These are phyloP conservation scores for Aurelia sp. DNA, from an alignment of 30 jellyfish, hydroid and myxozoan species.

Conservation along the genomic window DNA sequence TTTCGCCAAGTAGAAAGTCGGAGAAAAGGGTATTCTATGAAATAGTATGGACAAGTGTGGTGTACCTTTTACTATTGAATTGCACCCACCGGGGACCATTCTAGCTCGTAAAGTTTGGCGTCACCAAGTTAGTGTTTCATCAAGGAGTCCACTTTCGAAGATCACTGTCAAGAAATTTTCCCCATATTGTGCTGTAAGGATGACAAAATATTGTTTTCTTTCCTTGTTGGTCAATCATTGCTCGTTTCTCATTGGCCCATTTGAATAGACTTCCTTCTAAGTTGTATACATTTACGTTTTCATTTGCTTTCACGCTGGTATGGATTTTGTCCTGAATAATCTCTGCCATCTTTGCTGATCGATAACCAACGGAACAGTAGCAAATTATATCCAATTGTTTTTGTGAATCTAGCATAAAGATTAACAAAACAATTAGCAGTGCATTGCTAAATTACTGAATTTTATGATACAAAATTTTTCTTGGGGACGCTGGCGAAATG, in stretches of 20 bases:
- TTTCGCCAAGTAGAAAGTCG: too few relatives aligned
- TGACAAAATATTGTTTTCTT: constrained; percentile 66
- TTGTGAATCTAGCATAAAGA: background rate
- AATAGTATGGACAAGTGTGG: too few relatives aligned
- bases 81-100: too few relatives aligned
- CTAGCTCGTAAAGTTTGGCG: too few relatives aligned
- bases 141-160: constrained; percentile 61
- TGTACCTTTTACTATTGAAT: too few relatives aligned
- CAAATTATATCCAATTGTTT: constrained; percentile 41
- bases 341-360: constrained; percentile 85
- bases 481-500: too few relatives aligned
- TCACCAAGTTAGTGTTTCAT: background rate
- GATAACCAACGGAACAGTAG: constrained; percentile 87
- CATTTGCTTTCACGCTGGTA: constrained; percentile 1
- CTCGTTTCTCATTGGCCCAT: constrained; percentile 87
- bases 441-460: too few relatives aligned
- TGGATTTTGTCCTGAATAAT: constrained; percentile 25
- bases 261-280: constrained; percentile 85
- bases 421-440: too few relatives aligned
- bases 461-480: too few relatives aligned
- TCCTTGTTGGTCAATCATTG: constrained; percentile 73
- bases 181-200: constrained; percentile 85
- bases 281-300: constrained; percentile 32
- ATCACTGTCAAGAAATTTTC: constrained; percentile 51
- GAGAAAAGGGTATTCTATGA: too few relatives aligned